A percentile compares a stretch with the other conserved stretches of the same genome.
Conservation (phyloP, 2,797 vertebrate species). For the Molossus alvarezi region DNA sequence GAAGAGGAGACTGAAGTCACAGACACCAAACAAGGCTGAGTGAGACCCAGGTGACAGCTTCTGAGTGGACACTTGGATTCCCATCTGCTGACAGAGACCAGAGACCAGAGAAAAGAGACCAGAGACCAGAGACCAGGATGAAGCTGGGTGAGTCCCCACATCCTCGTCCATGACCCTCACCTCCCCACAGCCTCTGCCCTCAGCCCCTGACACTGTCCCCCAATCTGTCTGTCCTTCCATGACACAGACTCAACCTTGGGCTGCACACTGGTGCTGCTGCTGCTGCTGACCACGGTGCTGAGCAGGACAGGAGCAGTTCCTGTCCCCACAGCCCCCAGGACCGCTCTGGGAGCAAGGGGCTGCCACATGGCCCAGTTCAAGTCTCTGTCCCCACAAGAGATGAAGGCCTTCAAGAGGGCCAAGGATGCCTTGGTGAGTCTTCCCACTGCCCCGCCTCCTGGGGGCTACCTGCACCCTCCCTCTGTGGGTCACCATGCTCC, state of each 20-base stretch:
- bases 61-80: background rate
- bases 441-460: background rate
- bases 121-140: background rate
- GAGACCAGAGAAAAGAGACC: background rate
- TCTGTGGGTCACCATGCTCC: rapidly evolving
- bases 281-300: background rate
- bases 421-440: constrained; percentile 75
- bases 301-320: background rate
- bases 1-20: background rate
- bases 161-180: rapidly evolving
- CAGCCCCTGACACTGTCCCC: background rate
- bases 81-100: background rate
- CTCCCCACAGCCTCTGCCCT: rapidly evolving
- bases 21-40: background rate
- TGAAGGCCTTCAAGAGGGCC: constrained; percentile 64
- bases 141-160: constrained; percentile 45
- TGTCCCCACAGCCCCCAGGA: rapidly evolving
- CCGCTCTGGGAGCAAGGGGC: background rate
- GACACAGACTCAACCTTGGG: background rate
- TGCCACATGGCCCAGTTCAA: constrained; percentile 65
- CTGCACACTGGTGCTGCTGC: background rate
- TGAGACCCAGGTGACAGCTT: background rate
- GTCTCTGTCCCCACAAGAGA: constrained; percentile 66
- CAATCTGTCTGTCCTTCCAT: background rate
- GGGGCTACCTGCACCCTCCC: background rate